A percentile compares a stretch with the other conserved stretches of the same genome.
phyloP scores from a whole-genome alignment of 2,888 invertebrate genomes.

The Micropterix aruncella region DNA sequence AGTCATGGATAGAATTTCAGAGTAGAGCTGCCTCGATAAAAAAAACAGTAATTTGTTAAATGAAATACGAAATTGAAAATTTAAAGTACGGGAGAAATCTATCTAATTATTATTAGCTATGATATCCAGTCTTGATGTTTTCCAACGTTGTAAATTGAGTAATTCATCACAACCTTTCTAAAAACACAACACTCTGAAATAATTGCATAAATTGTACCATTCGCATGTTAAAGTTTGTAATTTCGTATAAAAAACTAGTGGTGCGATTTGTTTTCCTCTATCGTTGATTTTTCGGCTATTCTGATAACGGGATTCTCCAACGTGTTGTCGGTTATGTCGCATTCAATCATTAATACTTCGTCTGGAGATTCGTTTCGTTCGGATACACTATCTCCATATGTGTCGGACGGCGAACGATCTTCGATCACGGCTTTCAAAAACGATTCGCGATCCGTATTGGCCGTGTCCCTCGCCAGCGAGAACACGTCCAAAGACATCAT shows the following conservation, averaged over 20 bases:
- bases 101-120: no score
- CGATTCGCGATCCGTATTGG: constrained; percentile 27
- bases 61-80: no score
- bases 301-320: constrained; percentile 32
- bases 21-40: no score
- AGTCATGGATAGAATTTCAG: no score
- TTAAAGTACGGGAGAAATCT: no score
- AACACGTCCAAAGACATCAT: constrained; percentile 36
- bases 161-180: no score
- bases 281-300: constrained; percentile 19
- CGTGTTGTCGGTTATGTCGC: constrained; percentile 30
- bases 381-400: constrained; percentile 34
- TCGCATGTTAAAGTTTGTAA: no score
- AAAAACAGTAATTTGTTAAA: no score
- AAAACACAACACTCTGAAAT: no score
- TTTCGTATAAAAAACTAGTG: neutral
- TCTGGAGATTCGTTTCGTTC: constrained; percentile 34
- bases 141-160: no score
- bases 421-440: constrained; percentile 35
- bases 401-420: constrained; percentile 32
- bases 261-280: neutral
- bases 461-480: constrained; percentile 27
- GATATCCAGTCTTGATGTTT: no score
- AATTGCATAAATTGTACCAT: no score
- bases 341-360: constrained; percentile 34